These are phyloP conservation scores for Vireo altiloquus DNA, from an alignment of 2,113 vertebrate species.

Conservation along the genomic window DNA sequence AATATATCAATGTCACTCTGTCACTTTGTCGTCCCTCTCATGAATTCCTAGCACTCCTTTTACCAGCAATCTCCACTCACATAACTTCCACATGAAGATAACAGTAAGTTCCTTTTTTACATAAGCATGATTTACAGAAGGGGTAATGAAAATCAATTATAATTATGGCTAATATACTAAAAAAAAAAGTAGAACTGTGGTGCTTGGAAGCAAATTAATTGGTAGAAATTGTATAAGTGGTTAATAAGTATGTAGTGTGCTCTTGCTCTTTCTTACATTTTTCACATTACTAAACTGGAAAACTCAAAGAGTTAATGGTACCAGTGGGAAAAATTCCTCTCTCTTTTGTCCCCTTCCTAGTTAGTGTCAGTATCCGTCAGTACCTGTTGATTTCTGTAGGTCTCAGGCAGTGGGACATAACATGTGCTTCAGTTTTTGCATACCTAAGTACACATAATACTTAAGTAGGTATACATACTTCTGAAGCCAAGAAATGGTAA, in stretches of 20 bases:
- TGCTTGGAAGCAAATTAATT: background rate
- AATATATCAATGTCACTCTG: background rate
- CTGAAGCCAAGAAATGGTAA: background rate
- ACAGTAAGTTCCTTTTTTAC: background rate
- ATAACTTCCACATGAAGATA: background rate
- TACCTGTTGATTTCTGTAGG: background rate
- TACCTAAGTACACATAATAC: background rate
- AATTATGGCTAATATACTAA: background rate
- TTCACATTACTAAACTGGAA: background rate
- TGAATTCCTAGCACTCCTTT: background rate
- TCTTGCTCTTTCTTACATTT: background rate
- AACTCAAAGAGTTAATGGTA: background rate
- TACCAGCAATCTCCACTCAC: background rate
- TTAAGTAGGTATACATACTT: background rate
- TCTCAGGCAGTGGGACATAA: background rate
- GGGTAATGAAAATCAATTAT: background rate
- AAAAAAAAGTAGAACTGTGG: background rate
- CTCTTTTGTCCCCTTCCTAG: background rate
- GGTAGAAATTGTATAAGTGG: background rate
- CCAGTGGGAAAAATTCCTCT: background rate
- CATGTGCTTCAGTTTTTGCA: background rate
- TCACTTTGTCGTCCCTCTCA: accelerated
- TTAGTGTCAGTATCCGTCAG: background rate
- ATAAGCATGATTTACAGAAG: background rate
- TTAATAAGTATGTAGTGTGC: background rate